A percentile compares a stretch with the other conserved stretches of the same genome.
phyloP scores from a whole-genome alignment of 2,113 vertebrate species.

The Dolichotis patagonum region DNA sequence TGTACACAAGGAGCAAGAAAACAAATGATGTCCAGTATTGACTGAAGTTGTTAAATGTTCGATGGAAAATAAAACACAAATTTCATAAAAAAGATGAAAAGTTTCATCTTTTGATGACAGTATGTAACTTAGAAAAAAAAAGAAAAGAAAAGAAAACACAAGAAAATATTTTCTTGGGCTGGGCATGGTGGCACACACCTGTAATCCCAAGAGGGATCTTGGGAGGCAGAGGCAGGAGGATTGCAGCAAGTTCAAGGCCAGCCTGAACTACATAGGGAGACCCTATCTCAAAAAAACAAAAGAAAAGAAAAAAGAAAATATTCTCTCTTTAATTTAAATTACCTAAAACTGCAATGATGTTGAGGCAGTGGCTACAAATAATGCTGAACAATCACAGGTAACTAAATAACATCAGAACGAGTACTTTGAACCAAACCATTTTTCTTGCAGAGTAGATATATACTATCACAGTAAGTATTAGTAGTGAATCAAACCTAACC shows the following conservation, averaged over 20 bases:
- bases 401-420: not conserved
- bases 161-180: not conserved
- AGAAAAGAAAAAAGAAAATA: not conserved
- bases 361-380: not conserved
- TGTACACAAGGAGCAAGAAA: not conserved
- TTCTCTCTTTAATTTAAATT: constrained; percentile 44
- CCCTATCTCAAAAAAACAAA: constrained; percentile 31
- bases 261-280: not conserved
- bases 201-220: not conserved
- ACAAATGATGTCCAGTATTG: not conserved
- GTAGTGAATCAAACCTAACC: not conserved
- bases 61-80: constrained; percentile 39
- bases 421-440: not conserved
- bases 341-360: constrained; percentile 20
- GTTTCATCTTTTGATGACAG: too few relatives aligned
- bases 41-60: not conserved
- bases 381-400: not conserved
- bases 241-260: not conserved
- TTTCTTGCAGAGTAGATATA: not conserved
- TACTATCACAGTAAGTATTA: not conserved
- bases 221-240: not conserved
- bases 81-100: too few relatives aligned
- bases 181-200: not conserved
- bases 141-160: constrained; percentile 54
- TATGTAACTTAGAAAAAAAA: too few relatives aligned